Conservation (phyloP, 2,888 invertebrate genomes). For the Tetropium fuscum region DNA sequence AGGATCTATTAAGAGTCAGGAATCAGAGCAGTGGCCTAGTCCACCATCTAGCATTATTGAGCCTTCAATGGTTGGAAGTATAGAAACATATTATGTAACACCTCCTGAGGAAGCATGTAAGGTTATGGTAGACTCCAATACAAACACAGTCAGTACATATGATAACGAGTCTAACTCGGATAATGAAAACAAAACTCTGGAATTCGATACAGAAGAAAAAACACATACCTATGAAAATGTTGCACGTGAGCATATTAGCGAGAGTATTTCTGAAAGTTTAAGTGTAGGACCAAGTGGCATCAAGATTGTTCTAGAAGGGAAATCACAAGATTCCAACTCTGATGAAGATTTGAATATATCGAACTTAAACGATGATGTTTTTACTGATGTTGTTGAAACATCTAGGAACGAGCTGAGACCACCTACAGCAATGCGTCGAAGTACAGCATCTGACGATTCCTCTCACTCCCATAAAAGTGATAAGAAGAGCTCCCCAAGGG, state of each 20-base stretch:
- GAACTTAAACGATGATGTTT: slow-evolving; percentile 66
- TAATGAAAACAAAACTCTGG: slow-evolving; percentile 76
- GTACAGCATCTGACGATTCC: slow-evolving; percentile 63
- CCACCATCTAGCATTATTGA: slow-evolving; percentile 80
- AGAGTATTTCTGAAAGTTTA: slow-evolving; percentile 62
- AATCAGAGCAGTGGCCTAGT: slow-evolving; percentile 86
- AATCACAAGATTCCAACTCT: slow-evolving; percentile 61
- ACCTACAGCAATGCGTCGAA: slow-evolving; percentile 62
- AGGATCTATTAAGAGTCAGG: slow-evolving; percentile 68
- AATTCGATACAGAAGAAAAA: slow-evolving; percentile 64
- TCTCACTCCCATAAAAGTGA: slow-evolving; percentile 60
- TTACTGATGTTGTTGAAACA: slow-evolving; percentile 59
- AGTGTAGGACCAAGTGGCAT: slow-evolving; percentile 63
- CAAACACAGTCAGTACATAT: slow-evolving; percentile 70
- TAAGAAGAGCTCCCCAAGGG: slow-evolving; percentile 59
- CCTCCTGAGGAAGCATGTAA: slow-evolving; percentile 84
- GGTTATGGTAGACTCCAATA: slow-evolving; percentile 78
- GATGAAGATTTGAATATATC: slow-evolving; percentile 68
- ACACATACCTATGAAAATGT: slow-evolving; percentile 64
- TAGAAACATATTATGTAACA: slow-evolving; percentile 84
- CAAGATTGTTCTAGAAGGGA: slow-evolving; percentile 62
- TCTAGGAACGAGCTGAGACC: slow-evolving; percentile 61
- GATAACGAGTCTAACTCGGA: slow-evolving; percentile 74
- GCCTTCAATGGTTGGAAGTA: slow-evolving; percentile 79
- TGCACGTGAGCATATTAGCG: slow-evolving; percentile 57